Base-by-base conservation (phyloP, 2,888 invertebrate genomes). In the Lasioglossum vierecki region DNA sequence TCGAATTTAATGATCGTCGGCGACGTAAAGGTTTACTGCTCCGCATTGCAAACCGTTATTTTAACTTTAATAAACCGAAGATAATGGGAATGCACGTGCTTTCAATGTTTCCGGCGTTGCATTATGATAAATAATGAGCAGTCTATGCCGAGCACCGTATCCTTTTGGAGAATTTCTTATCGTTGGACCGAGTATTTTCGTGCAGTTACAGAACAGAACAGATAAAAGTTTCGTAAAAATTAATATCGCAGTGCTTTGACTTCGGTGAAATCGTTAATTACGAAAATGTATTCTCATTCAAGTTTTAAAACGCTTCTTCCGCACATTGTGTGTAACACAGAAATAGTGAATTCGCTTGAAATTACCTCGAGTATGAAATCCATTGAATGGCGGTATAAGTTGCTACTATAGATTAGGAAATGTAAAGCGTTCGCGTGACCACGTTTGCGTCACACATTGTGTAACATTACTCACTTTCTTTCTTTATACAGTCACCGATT, bases 1-100 rank as follows among this genome's bases (percentile, higher is more conserved):
- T 84, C 71, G 66, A 76, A 83, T 79, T 87, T 87, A 90, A 90
- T 68, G 85, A 84, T 77, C 83, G 74, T 18, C 53, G 82, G 70
- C 76, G 71, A 30, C 68, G 78, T 87, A 79, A 82, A 87, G 85
- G 75, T 86, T 87, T 86, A 81, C 75, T 87, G 71, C 68, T 46
- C 57, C 74, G 71, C 68, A 30, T 53, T 53, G 2, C 71, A 30
- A 15, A 70, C 26, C 18, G n/a, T 72, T 46, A 53, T 18, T 57
- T 53, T 35, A 44, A 15, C 77, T 4, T 4, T 30, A n/a, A 72
- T 44, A 44, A 49, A 71, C 26, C 39, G 22, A 22, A 13, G 6
- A 72, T 35, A 22, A 3, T 3, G 8, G 44, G 13, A 57, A 74
- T 26, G 4, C 60, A 46, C 18, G 63, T 6, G 76, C 68, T 76